A percentile compares a stretch with the other conserved stretches of the same genome.
phyloP scores from a whole-genome alignment of 2,888 invertebrate species.

The Sipha maydis region DNA sequence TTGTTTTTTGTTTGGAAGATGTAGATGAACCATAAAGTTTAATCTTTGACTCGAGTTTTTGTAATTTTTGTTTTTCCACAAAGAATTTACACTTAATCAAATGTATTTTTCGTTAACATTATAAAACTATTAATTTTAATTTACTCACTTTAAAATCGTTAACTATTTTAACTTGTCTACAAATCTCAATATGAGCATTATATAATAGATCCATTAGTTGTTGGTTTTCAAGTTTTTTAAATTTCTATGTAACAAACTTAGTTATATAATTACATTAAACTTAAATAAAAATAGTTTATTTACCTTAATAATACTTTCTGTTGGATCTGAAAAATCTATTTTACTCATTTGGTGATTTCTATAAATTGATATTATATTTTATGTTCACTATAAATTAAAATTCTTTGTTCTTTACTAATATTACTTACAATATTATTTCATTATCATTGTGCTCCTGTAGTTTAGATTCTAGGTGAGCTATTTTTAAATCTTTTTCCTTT shows the following conservation, averaged over 20 bases:
- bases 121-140: background rate
- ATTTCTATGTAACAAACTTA: slow-evolving; percentile 35
- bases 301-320: slow-evolving; percentile 31
- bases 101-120: background rate
- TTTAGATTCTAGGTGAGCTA: slow-evolving; percentile 33
- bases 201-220: slow-evolving; percentile 23
- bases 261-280: background rate
- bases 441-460: background rate
- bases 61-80: slow-evolving; percentile 17
- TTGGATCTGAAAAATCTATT: slow-evolving; percentile 20
- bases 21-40: too few species aligned
- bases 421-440: background rate
- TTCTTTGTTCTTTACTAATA: background rate
- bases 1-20: background rate
- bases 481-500: slow-evolving; percentile 15
- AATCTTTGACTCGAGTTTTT: too few species aligned
- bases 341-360: background rate
- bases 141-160: slow-evolving; percentile 34
- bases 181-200: slow-evolving; percentile 33
- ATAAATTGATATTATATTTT: background rate
- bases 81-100: slow-evolving; percentile 22
- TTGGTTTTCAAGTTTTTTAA: slow-evolving; percentile 25
- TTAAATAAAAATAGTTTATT: background rate
- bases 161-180: background rate
- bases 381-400: too few species aligned